Evolutionary conservation across 1,140 invertebrate genomes (phyloP).

Genomic region (Drosophila equinoxialis): DNA sequence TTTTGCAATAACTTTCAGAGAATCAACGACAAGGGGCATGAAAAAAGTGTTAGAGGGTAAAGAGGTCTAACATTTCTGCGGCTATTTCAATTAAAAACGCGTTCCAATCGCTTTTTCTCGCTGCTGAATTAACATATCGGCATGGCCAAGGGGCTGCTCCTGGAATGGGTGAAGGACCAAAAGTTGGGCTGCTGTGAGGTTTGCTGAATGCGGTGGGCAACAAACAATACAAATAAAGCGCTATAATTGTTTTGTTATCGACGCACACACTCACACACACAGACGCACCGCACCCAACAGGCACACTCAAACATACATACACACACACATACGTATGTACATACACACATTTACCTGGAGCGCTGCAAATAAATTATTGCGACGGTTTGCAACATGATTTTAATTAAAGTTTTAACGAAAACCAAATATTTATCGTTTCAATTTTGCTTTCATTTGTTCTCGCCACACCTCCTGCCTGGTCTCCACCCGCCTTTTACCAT

Average conservation of each 20-base stretch:
- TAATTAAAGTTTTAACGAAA: constrained; percentile 81
- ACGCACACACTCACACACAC: constrained; percentile 38
- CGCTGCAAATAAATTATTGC: constrained; percentile 76
- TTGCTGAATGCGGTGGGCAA: background rate
- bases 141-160: constrained; percentile 47
- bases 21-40: background rate
- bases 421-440: constrained; percentile 79
- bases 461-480: constrained; percentile 43
- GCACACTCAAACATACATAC: constrained; percentile 14
- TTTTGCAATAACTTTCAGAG: background rate
- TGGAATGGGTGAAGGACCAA: background rate
- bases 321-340: background rate
- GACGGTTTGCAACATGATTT: constrained; percentile 69
- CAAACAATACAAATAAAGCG: constrained; percentile 61
- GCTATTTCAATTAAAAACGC: constrained; percentile 67
- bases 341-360: constrained; percentile 25
- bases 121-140: constrained; percentile 55
- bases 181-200: too few species aligned
- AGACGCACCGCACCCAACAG: background rate
- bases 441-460: constrained; percentile 75
- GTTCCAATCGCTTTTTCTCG: constrained; percentile 27
- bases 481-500: constrained; percentile 30
- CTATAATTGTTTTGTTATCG: constrained; percentile 78
- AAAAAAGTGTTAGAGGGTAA: too few species aligned
- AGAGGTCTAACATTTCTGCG: constrained; percentile 44